Base-by-base conservation (phyloP, 2,888 invertebrate species). In the Oxytorus armatus region DNA sequence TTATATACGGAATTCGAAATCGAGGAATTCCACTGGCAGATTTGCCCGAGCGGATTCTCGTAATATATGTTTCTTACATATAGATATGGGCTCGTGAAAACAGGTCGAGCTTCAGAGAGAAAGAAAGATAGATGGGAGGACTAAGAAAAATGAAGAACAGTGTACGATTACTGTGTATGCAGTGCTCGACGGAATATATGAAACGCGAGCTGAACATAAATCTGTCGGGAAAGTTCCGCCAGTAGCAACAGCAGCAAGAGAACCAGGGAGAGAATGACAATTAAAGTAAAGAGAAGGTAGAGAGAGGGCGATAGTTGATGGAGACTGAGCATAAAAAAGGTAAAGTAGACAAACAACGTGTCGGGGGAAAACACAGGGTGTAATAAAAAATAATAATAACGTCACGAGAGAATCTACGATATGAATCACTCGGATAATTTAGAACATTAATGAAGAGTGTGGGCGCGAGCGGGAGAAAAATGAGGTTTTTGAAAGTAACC, bases 201-300 rank as follows among this genome's bases (percentile, higher is more conserved):
- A 77, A 77, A 80, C 61, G 61, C 63, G 53, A 72, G 70, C 42
- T 57, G 69, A 68, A 75, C 74, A 79, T 79, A 75, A 79, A 79
- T 79, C 75, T 75, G 75, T 68, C 68, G 36, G 39, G 18, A 68
- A 29, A 33, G 23, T 44, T 70, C 65, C 66, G 29, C 23, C 47
- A 49, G 47, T 49, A 69, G 69, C 42, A 63, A 44, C 66, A 44
- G n/a, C n/a, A n/a, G 29, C 53, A 3, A 16, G 25, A 29, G 44
- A 18, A 10, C 25, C 21, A 11, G 33, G 33, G 33, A 29, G 18
- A n/a, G 42, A 57, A 57, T 57, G 47, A 70, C 69, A 57, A 70
- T 57, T 70, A 57, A 70, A 57, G 57, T 21, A 70, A 57, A 44
- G 44, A 76, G 21, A 29, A 73, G 65, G 21, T 55, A 29, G 39